A percentile compares a stretch with the other conserved stretches of the same genome.
These are phyloP conservation scores for Hydrolagus affinis DNA, from an alignment of 2,113 vertebrate genomes.

Conservation along the genomic window DNA sequence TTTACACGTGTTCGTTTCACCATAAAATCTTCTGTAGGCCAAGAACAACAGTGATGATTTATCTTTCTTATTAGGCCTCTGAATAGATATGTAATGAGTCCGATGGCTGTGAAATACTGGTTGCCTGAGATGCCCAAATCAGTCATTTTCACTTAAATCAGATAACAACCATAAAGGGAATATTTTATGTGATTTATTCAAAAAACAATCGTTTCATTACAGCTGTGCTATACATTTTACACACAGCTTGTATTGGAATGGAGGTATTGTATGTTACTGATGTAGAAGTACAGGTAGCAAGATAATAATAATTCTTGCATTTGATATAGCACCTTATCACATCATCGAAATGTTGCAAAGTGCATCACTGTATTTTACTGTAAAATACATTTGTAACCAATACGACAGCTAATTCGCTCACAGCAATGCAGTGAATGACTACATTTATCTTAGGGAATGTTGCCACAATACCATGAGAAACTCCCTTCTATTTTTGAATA, in stretches of 20 bases:
- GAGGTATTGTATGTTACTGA: neutral
- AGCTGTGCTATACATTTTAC: neutral
- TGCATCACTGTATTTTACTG: too few species aligned
- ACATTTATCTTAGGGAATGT: too few species aligned
- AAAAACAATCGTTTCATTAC: neutral
- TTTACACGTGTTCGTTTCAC: neutral
- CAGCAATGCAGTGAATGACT: too few species aligned
- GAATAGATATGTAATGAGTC: neutral
- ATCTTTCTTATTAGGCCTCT: constrained; percentile 16
- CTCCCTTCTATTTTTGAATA: too few species aligned
- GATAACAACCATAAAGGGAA: constrained; percentile 3
- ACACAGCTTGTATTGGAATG: neutral
- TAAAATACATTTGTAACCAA: too few species aligned
- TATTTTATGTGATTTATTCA: neutral
- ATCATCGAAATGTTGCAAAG: too few species aligned
- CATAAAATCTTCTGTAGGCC: neutral
- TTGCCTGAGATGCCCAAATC: neutral
- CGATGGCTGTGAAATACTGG: neutral
- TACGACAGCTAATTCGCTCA: too few species aligned
- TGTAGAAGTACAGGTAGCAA: neutral
- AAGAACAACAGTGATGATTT: constrained; percentile 6
- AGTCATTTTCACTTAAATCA: neutral
- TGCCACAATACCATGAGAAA: too few species aligned
- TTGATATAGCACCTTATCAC: too few species aligned
- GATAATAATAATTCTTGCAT: neutral